Percentiles rank a stretch among this genome's conserved stretches.
Evolutionary conservation across 2,888 invertebrate genomes (phyloP).

Genomic region (Candidula unifasciata): DNA sequence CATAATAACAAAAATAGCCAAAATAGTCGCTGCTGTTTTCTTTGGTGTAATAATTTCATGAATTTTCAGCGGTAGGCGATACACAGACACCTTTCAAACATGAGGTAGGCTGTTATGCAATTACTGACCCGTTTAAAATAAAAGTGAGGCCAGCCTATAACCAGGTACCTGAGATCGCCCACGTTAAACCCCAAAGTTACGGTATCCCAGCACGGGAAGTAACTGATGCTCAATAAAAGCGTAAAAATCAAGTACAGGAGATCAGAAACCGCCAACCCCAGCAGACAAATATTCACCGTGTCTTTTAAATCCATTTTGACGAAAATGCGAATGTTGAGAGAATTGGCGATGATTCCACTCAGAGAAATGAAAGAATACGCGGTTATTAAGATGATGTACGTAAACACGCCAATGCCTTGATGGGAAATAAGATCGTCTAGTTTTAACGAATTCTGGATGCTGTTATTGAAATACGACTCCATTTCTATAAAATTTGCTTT

Average conservation of each 20-base stretch:
- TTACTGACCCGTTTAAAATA: background rate
- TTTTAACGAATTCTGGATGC: too few species aligned
- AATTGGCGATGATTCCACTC: background rate
- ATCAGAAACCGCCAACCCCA: background rate
- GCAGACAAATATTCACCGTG: background rate
- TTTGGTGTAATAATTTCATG: background rate
- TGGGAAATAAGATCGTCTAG: too few species aligned
- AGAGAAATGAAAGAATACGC: background rate
- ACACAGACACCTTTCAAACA: background rate
- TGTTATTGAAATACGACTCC: too few species aligned
- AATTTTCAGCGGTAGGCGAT: background rate
- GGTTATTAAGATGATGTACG: background rate
- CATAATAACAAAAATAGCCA: background rate
- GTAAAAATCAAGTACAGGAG: background rate
- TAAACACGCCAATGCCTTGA: background rate
- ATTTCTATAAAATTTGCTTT: too few species aligned
- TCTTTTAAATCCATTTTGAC: constrained; percentile 12
- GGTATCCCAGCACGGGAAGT: background rate
- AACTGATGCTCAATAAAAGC: background rate
- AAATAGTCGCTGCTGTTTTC: background rate
- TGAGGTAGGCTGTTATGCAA: background rate
- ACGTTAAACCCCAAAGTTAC: background rate
- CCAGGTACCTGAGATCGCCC: background rate
- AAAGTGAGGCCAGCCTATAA: background rate
- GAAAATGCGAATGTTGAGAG: background rate